These are phyloP conservation scores for Limnephilus marmoratus DNA, from an alignment of 2,888 invertebrate genomes.

Conservation along the genomic window DNA sequence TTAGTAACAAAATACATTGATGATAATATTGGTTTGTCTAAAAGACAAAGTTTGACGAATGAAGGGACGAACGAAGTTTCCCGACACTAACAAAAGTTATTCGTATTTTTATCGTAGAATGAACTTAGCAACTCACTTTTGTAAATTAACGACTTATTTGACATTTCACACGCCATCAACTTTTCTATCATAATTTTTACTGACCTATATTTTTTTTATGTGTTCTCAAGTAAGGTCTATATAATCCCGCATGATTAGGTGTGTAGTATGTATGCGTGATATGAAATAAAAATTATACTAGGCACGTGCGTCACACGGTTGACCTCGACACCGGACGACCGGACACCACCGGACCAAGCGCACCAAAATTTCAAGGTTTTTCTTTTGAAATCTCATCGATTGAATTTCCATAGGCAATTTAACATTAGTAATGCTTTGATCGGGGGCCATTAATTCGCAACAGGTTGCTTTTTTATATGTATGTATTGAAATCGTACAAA, in stretches of 20 bases:
- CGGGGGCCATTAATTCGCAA: neutral
- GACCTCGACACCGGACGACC: neutral
- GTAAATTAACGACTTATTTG: neutral
- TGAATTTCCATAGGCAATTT: neutral
- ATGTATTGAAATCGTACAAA: neutral
- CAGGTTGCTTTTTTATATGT: neutral
- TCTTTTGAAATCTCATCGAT: neutral
- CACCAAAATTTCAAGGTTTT: neutral
- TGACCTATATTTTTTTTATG: neutral
- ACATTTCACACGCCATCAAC: neutral
- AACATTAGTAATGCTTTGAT: neutral
- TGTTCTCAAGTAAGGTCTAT: neutral
- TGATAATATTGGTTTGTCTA: neutral
- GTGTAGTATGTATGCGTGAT: neutral
- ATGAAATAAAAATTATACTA: neutral
- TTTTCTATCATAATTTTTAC: slow-evolving; percentile 2
- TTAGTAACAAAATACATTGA: neutral
- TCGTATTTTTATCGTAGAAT: neutral
- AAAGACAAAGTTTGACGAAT: neutral
- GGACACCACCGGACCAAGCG: neutral
- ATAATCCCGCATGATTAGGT: neutral
- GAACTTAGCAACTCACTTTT: neutral
- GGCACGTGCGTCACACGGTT: neutral
- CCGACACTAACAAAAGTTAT: neutral
- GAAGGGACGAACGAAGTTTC: too few relatives aligned